Base-by-base conservation (phyloP, 35 echinoderm and acorn worm species). In the Strongylocentrotus purpuratus region DNA sequence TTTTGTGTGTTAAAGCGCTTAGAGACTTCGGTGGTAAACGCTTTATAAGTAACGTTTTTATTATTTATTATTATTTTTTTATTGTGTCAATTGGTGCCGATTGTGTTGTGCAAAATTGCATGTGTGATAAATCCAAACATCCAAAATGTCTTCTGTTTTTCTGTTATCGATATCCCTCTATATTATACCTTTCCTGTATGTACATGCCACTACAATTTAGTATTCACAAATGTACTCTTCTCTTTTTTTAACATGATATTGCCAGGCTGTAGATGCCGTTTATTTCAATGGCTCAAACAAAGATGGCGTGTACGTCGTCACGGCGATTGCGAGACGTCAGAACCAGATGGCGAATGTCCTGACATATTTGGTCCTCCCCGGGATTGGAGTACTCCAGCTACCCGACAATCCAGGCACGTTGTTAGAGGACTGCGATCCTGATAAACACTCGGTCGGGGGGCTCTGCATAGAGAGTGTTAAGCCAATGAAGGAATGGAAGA, bases 241-340 rank as follows among this genome's bases (percentile, higher is more conserved):
- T 41, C 35, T 41, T 41, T 41, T 41, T 1, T 41, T 41, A 41
- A 55, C 15, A 14, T 55, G 50, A 55, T 55, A 12, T 78, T 78
- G 20, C 22, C 33, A 95, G 94, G 94, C 94, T 88, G 94, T 95
- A n/a, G 94, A 95, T 52, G 94, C 94, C 9, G 94, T 95, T 4
- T 95, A 95, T 46, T 95, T 95, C 86, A 95, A 95, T 46, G 94
- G 94, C 22, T 95, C 94, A 31, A 95, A 95, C 47, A 87, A 95
- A 95, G 85, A 95, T 95, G 94, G 94, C 52, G 45, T 87, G 5
- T 95, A 95, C 86, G 46, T 95, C 28, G 94, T 95, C 71, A 88
- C 94, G 0, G 94, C 94, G 46, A 87, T 95, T 12, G 78, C 94
- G 7, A n/a, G 94, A 2, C 78, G 94, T 15, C 94, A 86, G 86